Base-by-base conservation (phyloP, 2,797 vertebrate genomes). In the Muscicapa comitata region DNA sequence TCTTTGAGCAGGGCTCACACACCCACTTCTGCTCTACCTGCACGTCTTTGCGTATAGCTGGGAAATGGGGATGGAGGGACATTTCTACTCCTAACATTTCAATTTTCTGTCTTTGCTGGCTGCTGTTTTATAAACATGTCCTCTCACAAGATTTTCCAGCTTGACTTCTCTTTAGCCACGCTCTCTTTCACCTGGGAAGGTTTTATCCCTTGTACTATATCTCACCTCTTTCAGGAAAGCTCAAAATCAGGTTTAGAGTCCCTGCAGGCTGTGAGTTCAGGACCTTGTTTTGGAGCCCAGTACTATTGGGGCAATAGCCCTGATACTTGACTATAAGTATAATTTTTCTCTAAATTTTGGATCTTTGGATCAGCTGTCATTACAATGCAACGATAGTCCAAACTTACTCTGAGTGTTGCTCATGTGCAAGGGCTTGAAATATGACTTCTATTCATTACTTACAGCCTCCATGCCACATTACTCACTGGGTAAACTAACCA, bases 11-110 rank as follows among this genome's bases (percentile, higher is more conserved):
- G n/a, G 29, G 48, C 53, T 86, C 1, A 0, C 7, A 4, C 4
- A 17, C 10, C 13, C 48, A 38, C 17, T n/a, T 21, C 5, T 18
- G 9, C 35, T 18, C 26, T 10, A 16, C 24, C 37, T 42, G n/a
- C 0, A 0, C 0, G 0, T 38, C 31, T 72, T 78, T 1, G 0
- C 0, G 0, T 19, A 6, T 1, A 23, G 13, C 17, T 72, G 25
- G 23, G 25, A 76, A 67, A 12, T 6, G 45, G n/a, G 17, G 79
- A 58, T 7, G 48, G 24, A 62, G 14, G 13, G 54, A 35, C 2
- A 6, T 29, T 51, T 20, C 28, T 55, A 9, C 53, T 94, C 28
- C 38, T 59, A 37, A 17, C 10, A 62, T 86, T 67, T 54, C 28
- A 17, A 28, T 43, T 42, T 67, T 70, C 37, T 92, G 17, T 43